A percentile compares a stretch with the other conserved stretches of the same genome.
These are phyloP conservation scores for Synergus japonicus DNA, from an alignment of 2,888 invertebrate species.

Conservation along the genomic window DNA sequence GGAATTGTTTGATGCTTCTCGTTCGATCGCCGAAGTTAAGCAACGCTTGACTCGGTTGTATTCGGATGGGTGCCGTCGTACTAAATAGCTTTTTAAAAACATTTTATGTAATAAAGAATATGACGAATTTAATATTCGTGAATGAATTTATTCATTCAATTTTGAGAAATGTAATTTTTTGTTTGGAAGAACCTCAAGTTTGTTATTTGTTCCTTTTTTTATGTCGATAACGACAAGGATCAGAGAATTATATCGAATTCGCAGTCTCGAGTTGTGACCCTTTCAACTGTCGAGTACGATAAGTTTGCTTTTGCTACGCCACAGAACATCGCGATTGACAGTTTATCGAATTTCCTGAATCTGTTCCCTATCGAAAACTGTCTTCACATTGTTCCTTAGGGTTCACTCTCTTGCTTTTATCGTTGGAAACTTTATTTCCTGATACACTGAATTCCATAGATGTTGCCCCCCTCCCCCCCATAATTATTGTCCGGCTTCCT, in stretches of 20 bases:
- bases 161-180: not conserved
- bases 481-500: not conserved
- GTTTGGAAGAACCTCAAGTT: not conserved
- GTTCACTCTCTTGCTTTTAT: slow-evolving; percentile 8
- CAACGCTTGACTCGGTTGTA: too few species aligned
- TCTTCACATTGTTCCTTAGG: slow-evolving; percentile 16
- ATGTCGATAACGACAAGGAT: not conserved
- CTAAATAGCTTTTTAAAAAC: too few species aligned
- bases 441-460: not conserved
- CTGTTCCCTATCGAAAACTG: not conserved
- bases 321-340: slow-evolving; percentile 30
- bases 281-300: slow-evolving; percentile 18
- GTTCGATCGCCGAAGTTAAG: too few species aligned
- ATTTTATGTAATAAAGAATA: too few species aligned
- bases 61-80: too few species aligned
- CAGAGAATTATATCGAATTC: slow-evolving; percentile 31
- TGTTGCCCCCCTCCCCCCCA: not conserved
- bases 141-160: not conserved
- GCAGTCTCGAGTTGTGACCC: slow-evolving; percentile 2
- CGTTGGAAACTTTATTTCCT: not conserved
- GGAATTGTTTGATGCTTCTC: too few species aligned
- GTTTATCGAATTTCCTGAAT: slow-evolving; percentile 40
- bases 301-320: slow-evolving; percentile 27
- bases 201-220: not conserved
- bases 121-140: too few species aligned